phyloP scores from a whole-genome alignment of 2,888 invertebrate genomes.

The Corbicula japonica region DNA sequence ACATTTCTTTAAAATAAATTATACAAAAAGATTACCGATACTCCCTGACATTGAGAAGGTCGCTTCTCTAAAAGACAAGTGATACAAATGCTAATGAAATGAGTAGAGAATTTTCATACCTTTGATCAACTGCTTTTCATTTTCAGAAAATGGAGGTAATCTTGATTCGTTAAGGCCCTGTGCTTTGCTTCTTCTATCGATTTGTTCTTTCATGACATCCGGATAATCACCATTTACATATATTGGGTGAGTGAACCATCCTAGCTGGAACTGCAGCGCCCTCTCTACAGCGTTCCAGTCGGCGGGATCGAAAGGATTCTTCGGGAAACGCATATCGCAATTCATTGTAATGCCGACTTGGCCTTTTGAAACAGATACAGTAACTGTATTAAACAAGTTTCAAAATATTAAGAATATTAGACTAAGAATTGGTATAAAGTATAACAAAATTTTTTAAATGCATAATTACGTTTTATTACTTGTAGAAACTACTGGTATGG shows the following conservation, averaged over 20 bases:
- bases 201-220: slow-evolving; percentile 61
- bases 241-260: slow-evolving; percentile 82
- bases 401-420: no score
- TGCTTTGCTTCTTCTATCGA: slow-evolving; percentile 40
- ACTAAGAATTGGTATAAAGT: no score
- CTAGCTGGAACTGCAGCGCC: slow-evolving; percentile 73
- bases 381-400: no score
- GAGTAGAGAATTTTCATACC: no score
- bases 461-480: no score
- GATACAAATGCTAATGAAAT: no score
- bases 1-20: no score
- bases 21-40: no score
- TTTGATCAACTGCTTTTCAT: slow-evolving; percentile 54
- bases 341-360: slow-evolving; percentile 71
- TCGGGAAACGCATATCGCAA: slow-evolving; percentile 68
- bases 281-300: slow-evolving; percentile 70
- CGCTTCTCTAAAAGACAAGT: no score
- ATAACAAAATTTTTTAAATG: no score
- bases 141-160: slow-evolving; percentile 56
- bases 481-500: no score
- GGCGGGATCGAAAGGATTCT: slow-evolving; percentile 54
- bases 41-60: no score
- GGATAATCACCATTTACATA: slow-evolving; percentile 87
- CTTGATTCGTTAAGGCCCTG: slow-evolving; percentile 42
- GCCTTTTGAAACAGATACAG: slow-evolving; percentile 61